phyloP scores from a whole-genome alignment of 2,888 invertebrate genomes.

The Tenodera sinensis region DNA sequence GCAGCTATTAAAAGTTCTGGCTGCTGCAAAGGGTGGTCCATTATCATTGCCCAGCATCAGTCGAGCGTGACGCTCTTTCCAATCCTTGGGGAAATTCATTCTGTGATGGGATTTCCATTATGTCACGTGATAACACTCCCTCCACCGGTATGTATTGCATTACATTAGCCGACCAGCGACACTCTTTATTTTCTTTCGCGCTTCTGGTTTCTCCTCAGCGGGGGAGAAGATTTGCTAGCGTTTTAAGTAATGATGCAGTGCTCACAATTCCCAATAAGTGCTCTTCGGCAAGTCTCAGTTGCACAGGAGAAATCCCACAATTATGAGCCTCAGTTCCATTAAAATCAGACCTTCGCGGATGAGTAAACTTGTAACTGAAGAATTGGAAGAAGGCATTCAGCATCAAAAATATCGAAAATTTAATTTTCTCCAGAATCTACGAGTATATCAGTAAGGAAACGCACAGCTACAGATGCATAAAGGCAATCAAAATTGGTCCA shows the following conservation, averaged over 20 bases:
- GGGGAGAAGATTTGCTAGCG: neutral
- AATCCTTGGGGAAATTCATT: constrained; percentile 17
- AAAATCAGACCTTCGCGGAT: no score
- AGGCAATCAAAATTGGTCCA: no score
- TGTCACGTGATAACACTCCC: neutral
- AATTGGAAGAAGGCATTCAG: no score
- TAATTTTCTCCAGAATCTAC: no score
- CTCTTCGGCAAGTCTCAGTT: no score
- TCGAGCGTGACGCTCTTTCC: neutral
- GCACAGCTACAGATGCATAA: no score
- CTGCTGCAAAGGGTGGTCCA: neutral
- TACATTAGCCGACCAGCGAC: neutral
- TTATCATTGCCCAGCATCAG: constrained; percentile 21
- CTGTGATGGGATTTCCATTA: constrained; percentile 1
- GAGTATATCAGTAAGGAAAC: no score
- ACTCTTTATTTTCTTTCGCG: neutral
- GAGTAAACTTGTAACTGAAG: no score
- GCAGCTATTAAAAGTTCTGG: constrained; percentile 25
- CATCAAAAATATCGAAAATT: no score
- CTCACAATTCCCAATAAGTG: neutral
- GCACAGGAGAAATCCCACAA: no score
- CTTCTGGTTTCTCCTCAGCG: neutral
- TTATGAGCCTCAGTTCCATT: no score
- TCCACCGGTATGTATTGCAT: neutral
- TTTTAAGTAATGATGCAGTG: neutral